Evolutionary conservation across 2,888 invertebrate species (phyloP).

Genomic region (Ichneumon xanthorius): DNA sequence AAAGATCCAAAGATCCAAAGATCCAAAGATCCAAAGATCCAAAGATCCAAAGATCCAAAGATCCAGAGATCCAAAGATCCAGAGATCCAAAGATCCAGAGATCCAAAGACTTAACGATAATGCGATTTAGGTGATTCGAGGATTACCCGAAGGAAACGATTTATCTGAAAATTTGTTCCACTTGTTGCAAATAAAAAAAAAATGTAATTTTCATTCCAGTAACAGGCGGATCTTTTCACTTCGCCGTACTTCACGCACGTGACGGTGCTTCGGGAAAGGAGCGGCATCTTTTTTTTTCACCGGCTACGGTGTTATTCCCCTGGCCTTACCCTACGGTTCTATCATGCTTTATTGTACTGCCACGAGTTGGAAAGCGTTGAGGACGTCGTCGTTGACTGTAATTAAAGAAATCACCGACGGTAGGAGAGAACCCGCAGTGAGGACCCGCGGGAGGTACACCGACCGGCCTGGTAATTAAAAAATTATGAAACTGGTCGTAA

Average conservation of each 20-base stretch:
- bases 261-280: neutral
- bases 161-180: neutral
- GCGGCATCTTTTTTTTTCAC: slow-evolving; percentile 2
- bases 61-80: no score
- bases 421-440: slow-evolving; percentile 28
- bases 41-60: no score
- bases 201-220: neutral
- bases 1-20: no score
- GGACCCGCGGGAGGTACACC: slow-evolving; percentile 32
- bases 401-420: slow-evolving; percentile 64
- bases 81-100: no score
- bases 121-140: no score
- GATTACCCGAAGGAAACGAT: neutral
- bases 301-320: neutral
- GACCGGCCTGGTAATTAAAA: slow-evolving; percentile 68
- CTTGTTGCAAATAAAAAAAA: neutral
- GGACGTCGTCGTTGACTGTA: slow-evolving; percentile 48
- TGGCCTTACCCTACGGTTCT: slow-evolving; percentile 5
- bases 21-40: no score
- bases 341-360: slow-evolving; percentile 15
- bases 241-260: neutral
- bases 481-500: slow-evolving; percentile 73
- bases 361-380: slow-evolving; percentile 58
- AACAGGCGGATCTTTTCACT: neutral
- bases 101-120: no score